These are phyloP conservation scores for Neopelma chrysocephalum DNA, from an alignment of 2,797 vertebrate species.

Conservation along the genomic window DNA sequence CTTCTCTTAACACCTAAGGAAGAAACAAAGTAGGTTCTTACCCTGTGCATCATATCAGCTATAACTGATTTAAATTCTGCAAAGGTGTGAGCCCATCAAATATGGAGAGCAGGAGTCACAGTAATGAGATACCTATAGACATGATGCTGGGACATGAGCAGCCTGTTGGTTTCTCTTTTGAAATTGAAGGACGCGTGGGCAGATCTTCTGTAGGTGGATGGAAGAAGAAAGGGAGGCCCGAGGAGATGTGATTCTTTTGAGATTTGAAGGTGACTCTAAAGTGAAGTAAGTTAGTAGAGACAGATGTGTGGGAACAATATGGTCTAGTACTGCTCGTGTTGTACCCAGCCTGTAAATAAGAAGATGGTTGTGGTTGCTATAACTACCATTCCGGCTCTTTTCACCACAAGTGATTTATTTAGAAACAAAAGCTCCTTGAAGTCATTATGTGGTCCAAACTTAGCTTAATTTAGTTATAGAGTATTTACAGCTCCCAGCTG, in stretches of 20 bases:
- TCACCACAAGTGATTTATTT: background rate
- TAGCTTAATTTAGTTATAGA: background rate
- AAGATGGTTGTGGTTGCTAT: background rate
- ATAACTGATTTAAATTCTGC: background rate
- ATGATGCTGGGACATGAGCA: background rate
- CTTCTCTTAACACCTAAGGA: background rate
- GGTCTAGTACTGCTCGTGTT: background rate
- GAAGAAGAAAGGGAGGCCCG: background rate
- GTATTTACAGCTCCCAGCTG: background rate
- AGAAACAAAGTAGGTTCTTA: background rate
- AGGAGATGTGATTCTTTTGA: background rate
- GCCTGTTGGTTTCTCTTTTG: background rate
- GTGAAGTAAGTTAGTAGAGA: background rate
- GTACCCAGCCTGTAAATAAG: background rate
- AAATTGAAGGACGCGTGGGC: background rate
- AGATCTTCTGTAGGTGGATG: background rate
- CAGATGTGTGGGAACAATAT: background rate
- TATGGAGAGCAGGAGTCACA: background rate
- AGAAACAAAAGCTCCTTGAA: constrained; percentile 14
- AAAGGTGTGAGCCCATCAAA: background rate
- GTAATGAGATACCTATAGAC: background rate
- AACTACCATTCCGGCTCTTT: background rate
- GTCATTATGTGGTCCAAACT: background rate
- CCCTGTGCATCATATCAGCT: background rate
- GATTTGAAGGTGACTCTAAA: background rate